Evolutionary conservation across 2,113 vertebrate species (phyloP).

Genomic region (Oreochromis spilurus): DNA sequence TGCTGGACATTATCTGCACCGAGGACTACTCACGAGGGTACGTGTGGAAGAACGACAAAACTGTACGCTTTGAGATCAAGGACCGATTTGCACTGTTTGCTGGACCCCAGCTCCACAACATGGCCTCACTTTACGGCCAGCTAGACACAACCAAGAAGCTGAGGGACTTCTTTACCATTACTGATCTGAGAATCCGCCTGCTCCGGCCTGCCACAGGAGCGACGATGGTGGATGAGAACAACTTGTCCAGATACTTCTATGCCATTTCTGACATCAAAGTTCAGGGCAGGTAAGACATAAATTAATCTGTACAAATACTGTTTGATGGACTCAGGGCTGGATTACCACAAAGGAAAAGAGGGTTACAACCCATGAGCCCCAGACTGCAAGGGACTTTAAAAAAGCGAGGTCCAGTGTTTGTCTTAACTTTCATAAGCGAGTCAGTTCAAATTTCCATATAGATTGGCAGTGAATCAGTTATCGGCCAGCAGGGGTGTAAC

Average conservation of each 20-base stretch:
- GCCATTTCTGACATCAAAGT: conserved; percentile 98
- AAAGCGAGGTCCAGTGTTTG: background rate
- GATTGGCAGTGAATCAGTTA: background rate
- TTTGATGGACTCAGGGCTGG: background rate
- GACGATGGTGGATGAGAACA: conserved; percentile 91
- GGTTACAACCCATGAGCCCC: background rate
- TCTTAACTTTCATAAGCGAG: background rate
- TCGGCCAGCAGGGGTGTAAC: background rate
- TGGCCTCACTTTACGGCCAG: conserved; percentile 97
- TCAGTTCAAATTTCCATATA: background rate
- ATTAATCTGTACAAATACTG: background rate
- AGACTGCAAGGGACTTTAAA: background rate
- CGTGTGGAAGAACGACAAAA: conserved; percentile 93
- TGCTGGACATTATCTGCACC: conserved; percentile 98
- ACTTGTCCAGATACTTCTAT: conserved; percentile 95
- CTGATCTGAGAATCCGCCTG: conserved; percentile 91
- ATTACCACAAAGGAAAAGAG: background rate
- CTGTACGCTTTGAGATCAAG: conserved; percentile 97
- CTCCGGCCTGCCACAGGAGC: conserved; percentile 92
- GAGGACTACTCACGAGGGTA: conserved; percentile 97
- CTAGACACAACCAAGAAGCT: conserved; percentile 98
- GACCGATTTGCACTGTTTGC: conserved; percentile 97
- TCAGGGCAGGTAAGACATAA: conserved; percentile 88
- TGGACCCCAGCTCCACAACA: conserved; percentile 92
- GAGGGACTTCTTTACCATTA: conserved; percentile 98